A percentile compares a stretch with the other conserved stretches of the same genome.
Evolutionary conservation across 2,797 vertebrate species (phyloP).

Genomic region (Serranus cabrilla): DNA sequence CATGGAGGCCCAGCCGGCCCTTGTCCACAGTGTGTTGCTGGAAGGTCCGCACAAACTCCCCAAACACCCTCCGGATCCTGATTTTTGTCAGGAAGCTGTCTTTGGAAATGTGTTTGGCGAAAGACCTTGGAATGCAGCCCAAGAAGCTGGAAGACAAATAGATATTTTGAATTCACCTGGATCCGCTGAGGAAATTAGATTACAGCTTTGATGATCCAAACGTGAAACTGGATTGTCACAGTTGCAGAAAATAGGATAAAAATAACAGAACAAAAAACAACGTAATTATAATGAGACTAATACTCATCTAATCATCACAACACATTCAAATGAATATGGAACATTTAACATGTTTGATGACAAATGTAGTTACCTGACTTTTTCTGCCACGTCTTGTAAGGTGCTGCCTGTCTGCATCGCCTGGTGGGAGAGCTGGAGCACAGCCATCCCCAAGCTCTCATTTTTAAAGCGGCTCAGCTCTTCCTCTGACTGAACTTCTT

Average conservation of each 20-base stretch:
- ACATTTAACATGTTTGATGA: background rate
- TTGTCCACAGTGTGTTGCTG: slow-evolving; percentile 86
- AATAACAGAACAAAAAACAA: background rate
- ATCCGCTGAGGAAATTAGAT: slow-evolving; percentile 5
- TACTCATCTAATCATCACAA: background rate
- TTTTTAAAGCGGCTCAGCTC: slow-evolving; percentile 91
- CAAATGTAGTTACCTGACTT: slow-evolving; percentile 84
- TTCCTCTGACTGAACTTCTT: slow-evolving; percentile 82
- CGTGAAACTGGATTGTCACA: slow-evolving; percentile 18
- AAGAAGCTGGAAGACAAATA: slow-evolving; percentile 84
- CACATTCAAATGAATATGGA: background rate
- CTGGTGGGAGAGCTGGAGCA: slow-evolving; percentile 91
- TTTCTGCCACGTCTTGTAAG: slow-evolving; percentile 89
- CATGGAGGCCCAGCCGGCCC: slow-evolving; percentile 81
- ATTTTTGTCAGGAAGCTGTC: slow-evolving; percentile 88
- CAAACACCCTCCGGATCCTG: slow-evolving; percentile 88
- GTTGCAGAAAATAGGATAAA: slow-evolving; percentile 24
- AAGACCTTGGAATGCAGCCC: slow-evolving; percentile 92
- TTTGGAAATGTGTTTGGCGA: slow-evolving; percentile 86
- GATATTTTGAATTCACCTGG: slow-evolving; percentile 6
- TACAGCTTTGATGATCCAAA: background rate
- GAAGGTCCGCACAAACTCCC: slow-evolving; percentile 88
- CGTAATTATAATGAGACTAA: background rate
- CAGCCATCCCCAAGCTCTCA: slow-evolving; percentile 95
- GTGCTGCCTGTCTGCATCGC: slow-evolving; percentile 82